Evolutionary conservation across 2,113 vertebrate genomes (phyloP).

Genomic region (Seriola aureovittata): DNA sequence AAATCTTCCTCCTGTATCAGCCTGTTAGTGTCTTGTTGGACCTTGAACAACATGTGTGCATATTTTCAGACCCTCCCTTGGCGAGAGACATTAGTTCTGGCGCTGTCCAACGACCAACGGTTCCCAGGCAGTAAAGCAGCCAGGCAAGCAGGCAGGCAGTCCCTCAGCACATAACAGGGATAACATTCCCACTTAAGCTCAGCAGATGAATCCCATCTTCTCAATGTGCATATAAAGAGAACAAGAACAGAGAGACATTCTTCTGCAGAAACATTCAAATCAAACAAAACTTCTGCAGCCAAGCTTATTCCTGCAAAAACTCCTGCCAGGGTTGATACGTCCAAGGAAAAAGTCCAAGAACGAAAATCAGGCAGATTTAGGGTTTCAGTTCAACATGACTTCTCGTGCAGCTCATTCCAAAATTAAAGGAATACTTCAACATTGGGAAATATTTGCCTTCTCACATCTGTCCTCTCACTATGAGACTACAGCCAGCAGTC

Average conservation of each 20-base stretch:
- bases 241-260: constrained; percentile 41
- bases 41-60: constrained; percentile 68
- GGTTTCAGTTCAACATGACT: background rate
- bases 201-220: constrained; percentile 62
- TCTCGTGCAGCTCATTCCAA: background rate
- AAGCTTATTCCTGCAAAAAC: constrained; percentile 28
- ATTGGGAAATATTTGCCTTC: background rate
- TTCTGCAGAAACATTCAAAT: constrained; percentile 59
- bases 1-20: constrained; percentile 28
- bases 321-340: constrained; percentile 17
- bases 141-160: constrained; percentile 19
- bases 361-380: constrained; percentile 3
- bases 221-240: constrained; percentile 25
- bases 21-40: constrained; percentile 37
- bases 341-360: constrained; percentile 24
- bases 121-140: constrained; percentile 53
- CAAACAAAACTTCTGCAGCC: constrained; percentile 54
- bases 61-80: constrained; percentile 68
- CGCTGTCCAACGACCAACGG: constrained; percentile 45
- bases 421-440: background rate
- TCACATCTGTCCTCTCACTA: background rate
- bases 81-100: constrained; percentile 60
- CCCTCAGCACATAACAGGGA: constrained; percentile 41
- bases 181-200: constrained; percentile 57
- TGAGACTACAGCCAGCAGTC: background rate